Evolutionary conservation across 2,113 vertebrate species (phyloP).

Genomic region (Cariama cristata): DNA sequence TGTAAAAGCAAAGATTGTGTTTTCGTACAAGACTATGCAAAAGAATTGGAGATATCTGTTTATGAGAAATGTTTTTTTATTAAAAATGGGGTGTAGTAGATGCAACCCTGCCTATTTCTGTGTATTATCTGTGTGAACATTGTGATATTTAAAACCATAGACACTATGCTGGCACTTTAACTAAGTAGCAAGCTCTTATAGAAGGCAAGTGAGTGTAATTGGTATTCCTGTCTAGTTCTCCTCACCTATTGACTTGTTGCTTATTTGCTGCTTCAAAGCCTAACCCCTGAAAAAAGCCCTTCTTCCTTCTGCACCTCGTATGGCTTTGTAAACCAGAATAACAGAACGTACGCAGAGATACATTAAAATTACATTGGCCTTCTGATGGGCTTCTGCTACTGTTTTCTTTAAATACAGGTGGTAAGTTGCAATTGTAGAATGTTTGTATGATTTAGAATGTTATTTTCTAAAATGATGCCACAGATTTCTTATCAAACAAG

Average conservation of each 20-base stretch:
- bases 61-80: slow-evolving; percentile 40
- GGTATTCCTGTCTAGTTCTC: slow-evolving; percentile 5
- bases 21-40: background rate
- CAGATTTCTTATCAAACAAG: slow-evolving; percentile 1
- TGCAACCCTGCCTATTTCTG: slow-evolving; percentile 29
- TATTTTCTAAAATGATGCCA: background rate
- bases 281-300: background rate
- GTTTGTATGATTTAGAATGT: slow-evolving; percentile 2
- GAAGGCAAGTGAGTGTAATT: background rate
- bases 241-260: slow-evolving; percentile 5
- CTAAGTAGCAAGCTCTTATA: background rate
- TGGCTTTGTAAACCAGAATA: background rate
- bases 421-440: slow-evolving; percentile 31
- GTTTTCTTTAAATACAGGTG: slow-evolving; percentile 26
- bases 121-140: background rate
- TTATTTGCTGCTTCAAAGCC: slow-evolving; percentile 27
- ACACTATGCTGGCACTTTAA: slow-evolving; percentile 39
- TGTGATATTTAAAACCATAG: slow-evolving; percentile 25
- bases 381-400: slow-evolving; percentile 37
- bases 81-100: slow-evolving; percentile 33
- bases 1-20: too few species aligned
- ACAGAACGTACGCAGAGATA: background rate
- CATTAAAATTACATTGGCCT: background rate
- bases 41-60: slow-evolving; percentile 48
- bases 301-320: background rate